Percentiles rank a stretch among this genome's conserved stretches.
Evolutionary conservation across 2,888 invertebrate species (phyloP).

Genomic region (Anticlea derivata): DNA sequence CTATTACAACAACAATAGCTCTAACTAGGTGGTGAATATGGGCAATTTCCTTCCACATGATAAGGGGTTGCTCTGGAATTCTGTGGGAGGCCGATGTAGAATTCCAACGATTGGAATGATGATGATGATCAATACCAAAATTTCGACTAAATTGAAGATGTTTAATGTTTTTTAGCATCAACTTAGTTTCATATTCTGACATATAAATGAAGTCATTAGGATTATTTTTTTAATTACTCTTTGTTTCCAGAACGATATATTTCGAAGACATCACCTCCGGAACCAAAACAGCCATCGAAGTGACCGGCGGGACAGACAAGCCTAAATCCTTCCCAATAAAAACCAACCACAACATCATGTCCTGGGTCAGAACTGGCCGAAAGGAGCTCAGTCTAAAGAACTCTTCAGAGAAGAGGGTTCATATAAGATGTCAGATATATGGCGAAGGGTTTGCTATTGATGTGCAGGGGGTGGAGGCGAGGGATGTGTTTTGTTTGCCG

Average conservation of each 20-base stretch:
- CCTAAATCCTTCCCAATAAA: constrained; percentile 68
- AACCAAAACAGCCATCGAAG: constrained; percentile 51
- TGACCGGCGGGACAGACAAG: constrained; percentile 57
- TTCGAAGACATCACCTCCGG: constrained; percentile 63
- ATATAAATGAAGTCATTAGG: too few relatives aligned
- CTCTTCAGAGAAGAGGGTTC: constrained; percentile 58
- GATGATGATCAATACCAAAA: too few relatives aligned
- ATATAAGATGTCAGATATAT: constrained; percentile 62
- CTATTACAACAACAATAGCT: too few relatives aligned
- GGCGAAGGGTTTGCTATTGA: constrained; percentile 74
- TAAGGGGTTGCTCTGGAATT: too few relatives aligned
- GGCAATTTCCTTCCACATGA: too few relatives aligned
- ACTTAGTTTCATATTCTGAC: too few relatives aligned
- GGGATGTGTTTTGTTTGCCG: constrained; percentile 58
- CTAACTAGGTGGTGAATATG: too few relatives aligned
- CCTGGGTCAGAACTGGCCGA: constrained; percentile 66
- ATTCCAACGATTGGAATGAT: too few relatives aligned
- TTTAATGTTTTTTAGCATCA: too few relatives aligned
- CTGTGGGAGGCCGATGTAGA: too few relatives aligned
- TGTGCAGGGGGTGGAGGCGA: constrained; percentile 57
- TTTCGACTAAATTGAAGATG: too few relatives aligned
- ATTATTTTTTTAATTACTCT: too few relatives aligned
- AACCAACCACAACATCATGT: constrained; percentile 60
- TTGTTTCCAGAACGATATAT: constrained; percentile 55
- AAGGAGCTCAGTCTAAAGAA: constrained; percentile 74